Conservation (phyloP, 1,140 invertebrate genomes). For the Delia radicum region DNA sequence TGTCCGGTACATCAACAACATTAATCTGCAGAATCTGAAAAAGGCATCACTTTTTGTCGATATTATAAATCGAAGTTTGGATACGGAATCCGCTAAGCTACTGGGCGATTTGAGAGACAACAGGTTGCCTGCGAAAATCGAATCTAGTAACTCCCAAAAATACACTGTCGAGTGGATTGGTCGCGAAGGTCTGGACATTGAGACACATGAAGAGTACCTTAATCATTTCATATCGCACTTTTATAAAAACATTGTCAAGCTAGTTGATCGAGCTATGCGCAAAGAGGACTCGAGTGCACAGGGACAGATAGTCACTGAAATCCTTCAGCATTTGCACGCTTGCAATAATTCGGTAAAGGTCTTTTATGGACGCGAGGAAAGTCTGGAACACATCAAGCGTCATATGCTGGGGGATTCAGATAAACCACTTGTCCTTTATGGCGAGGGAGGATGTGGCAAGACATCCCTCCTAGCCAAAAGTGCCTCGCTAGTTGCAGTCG, state of each 20-base stretch:
- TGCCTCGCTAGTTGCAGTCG: conserved; percentile 72
- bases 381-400: conserved; percentile 75
- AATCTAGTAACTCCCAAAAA: conserved; percentile 83
- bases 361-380: conserved; percentile 91
- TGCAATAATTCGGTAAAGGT: conserved; percentile 96
- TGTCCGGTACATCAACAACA: conserved; percentile 95
- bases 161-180: conserved; percentile 98
- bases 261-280: conserved; percentile 91
- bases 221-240: conserved; percentile 95
- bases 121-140: conserved; percentile 81
- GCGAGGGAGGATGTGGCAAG: conserved; percentile 95
- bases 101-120: conserved; percentile 88
- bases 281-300: conserved; percentile 93
- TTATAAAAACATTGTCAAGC: conserved; percentile 90
- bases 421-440: conserved; percentile 91
- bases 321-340: conserved; percentile 93
- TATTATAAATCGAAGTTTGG: conserved; percentile 88
- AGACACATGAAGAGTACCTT: conserved; percentile 92
- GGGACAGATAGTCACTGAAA: conserved; percentile 93
- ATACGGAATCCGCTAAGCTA: conserved; percentile 89
- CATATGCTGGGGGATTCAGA: conserved; percentile 86
- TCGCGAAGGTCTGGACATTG: conserved; percentile 87
- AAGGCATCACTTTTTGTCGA: conserved; percentile 94
- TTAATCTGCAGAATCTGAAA: conserved; percentile 92
- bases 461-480: conserved; percentile 94